Evolutionary conservation across 1,140 invertebrate genomes (phyloP).

Genomic region (Drosophila setifemur): DNA sequence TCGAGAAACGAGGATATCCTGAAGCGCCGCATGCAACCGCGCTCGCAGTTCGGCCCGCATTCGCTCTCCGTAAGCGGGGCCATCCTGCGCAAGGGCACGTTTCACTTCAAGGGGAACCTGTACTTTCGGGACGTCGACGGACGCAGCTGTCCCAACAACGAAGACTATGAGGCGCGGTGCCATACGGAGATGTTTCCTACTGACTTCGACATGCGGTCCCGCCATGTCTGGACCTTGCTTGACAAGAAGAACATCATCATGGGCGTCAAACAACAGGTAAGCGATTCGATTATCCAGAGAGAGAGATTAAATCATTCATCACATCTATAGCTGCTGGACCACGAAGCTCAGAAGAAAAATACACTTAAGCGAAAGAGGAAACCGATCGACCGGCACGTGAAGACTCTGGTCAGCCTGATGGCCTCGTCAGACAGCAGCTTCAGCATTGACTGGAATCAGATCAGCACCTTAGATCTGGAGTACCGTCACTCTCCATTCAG

Average conservation of each 20-base stretch:
- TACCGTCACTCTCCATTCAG: constrained; percentile 83
- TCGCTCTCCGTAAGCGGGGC: constrained; percentile 34
- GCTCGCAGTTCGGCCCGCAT: not conserved
- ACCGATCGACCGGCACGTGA: constrained; percentile 28
- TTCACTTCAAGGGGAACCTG: constrained; percentile 70
- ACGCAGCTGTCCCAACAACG: constrained; percentile 71
- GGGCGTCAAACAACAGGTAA: constrained; percentile 76
- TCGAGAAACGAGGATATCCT: constrained; percentile 55
- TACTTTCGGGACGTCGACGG: constrained; percentile 71
- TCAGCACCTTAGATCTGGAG: constrained; percentile 82
- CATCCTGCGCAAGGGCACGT: constrained; percentile 60
- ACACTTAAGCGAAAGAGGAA: constrained; percentile 19
- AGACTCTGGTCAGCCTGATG: constrained; percentile 41
- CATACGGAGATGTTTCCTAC: constrained; percentile 74
- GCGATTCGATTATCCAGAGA: not conserved
- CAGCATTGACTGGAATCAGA: constrained; percentile 76
- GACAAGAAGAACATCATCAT: constrained; percentile 70
- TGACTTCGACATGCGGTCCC: constrained; percentile 63
- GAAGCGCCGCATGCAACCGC: constrained; percentile 32
- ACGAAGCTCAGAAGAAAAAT: not conserved
- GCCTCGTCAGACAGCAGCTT: constrained; percentile 51
- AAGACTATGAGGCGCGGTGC: constrained; percentile 66
- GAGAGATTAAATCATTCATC: not conserved
- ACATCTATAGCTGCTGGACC: constrained; percentile 41
- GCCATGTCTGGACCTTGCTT: constrained; percentile 60